These are phyloP conservation scores for Neolamprologus fasciatus DNA, from an alignment of 2,113 vertebrate genomes.

Conservation along the genomic window DNA sequence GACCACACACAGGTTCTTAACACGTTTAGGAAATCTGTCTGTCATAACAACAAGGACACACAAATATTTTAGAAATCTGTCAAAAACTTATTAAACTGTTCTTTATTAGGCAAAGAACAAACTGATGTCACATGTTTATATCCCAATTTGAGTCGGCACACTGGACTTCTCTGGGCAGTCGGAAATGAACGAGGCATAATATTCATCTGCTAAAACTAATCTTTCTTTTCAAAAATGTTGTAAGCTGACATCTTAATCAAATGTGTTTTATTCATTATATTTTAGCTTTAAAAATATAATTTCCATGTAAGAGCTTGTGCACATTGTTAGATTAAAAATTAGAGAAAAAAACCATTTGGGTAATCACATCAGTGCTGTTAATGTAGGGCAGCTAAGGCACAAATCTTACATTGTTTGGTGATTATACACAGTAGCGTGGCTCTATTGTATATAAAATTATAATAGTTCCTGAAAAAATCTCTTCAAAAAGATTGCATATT, in stretches of 20 bases:
- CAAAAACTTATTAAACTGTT: not conserved
- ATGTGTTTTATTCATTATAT: not conserved
- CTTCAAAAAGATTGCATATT: not conserved
- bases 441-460: not conserved
- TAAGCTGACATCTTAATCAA: not conserved
- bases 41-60: not conserved
- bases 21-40: not conserved
- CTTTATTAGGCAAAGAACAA: not conserved
- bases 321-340: not conserved
- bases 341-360: not conserved
- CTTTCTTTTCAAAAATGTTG: not conserved
- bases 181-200: not conserved
- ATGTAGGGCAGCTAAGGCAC: not conserved
- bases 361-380: not conserved
- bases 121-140: not conserved
- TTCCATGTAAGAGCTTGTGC: not conserved
- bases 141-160: not conserved
- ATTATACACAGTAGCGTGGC: not conserved
- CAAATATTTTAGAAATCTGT: not conserved
- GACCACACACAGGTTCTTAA: not conserved
- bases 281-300: not conserved
- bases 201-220: not conserved
- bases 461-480: not conserved
- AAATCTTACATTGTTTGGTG: not conserved
- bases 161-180: not conserved